A percentile compares a stretch with the other conserved stretches of the same genome.
Conservation (phyloP, 2,888 invertebrate species). For the Tuberolachnus salignus region DNA sequence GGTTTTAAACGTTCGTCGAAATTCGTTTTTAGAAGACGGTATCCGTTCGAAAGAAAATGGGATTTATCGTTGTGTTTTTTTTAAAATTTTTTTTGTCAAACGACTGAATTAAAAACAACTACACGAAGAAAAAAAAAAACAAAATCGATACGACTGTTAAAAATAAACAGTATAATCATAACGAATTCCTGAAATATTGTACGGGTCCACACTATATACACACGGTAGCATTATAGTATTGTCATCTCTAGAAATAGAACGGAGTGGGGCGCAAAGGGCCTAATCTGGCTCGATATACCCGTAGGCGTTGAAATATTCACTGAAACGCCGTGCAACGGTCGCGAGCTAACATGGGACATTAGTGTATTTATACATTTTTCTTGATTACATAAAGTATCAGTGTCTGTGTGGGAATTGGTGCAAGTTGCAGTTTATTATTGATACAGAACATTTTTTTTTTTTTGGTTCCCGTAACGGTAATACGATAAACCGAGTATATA, state of each 20-base stretch:
- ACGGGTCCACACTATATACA: conserved; percentile 10
- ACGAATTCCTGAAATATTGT: conserved; percentile 53
- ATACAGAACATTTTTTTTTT: neutral
- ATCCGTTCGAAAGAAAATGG: neutral
- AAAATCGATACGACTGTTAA: conserved; percentile 44
- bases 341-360: conserved; percentile 26
- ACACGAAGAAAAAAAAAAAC: neutral
- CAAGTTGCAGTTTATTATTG: conserved; percentile 7
- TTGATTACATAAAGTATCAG: conserved; percentile 30
- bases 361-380: conserved; percentile 42
- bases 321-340: conserved; percentile 36
- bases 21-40: no score
- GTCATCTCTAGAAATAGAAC: conserved; percentile 55
- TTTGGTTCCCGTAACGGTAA: no score
- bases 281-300: conserved; percentile 37
- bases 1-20: no score
- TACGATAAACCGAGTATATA: no score
- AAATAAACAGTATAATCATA: conserved; percentile 54
- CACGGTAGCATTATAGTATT: conserved; percentile 13
- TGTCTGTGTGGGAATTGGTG: neutral
- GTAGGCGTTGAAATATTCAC: conserved; percentile 50
- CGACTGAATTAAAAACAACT: neutral
- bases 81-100: neutral
- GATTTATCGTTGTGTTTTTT: conserved; percentile 1
- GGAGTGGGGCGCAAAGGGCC: conserved; percentile 56